Base-by-base conservation (phyloP, 1,140 invertebrate genomes). In the Agrilus planipennis region DNA sequence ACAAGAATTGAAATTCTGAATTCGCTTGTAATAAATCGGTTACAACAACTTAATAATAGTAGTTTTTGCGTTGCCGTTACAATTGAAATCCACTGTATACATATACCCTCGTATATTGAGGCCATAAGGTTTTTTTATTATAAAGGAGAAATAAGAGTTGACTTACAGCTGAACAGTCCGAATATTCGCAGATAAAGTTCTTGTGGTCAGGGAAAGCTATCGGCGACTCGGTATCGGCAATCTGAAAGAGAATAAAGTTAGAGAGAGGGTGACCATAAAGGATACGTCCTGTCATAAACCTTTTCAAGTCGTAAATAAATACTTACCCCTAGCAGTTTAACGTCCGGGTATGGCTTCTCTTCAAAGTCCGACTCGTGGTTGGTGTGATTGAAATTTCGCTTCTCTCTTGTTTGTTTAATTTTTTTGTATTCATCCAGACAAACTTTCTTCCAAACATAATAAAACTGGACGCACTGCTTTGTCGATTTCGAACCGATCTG, bases 371-470 rank as follows among this genome's bases (percentile, higher is more conserved):
- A 23, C 28, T 60, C 53, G 20, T 16, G 34, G 23, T 27, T 41
- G 29, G 48, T 52, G 4, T 30, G 39, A 19, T 49, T 41, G 20
- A 39, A 47, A 11, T 46, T 38, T 30, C 47, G 52, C 30, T 47
- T 44, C 37, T 60, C 55, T 29, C 54, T 49, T 9, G 51, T 32
- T 16, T 50, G 44, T 45, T 79, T 67, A 20, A 84, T 54, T 44
- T 72, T 68, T 53, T 76, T 75, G 55, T 86, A 84, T 50, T 86
- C 89, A 58, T 92, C 85, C 38, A 84, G 79, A 50, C 88, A 92
- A 11, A 90, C 76, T 65, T 92, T 92, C 67, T 98, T 99, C 94
- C 94, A 99, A 51, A 95, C 76, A 62, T 98, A 97, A 65, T 98
- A 98, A 67, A 97, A 96, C 68, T 94, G 89, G 51, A 97, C 73